phyloP scores from a whole-genome alignment of 2,113 vertebrate genomes.

The Felis chaus region DNA sequence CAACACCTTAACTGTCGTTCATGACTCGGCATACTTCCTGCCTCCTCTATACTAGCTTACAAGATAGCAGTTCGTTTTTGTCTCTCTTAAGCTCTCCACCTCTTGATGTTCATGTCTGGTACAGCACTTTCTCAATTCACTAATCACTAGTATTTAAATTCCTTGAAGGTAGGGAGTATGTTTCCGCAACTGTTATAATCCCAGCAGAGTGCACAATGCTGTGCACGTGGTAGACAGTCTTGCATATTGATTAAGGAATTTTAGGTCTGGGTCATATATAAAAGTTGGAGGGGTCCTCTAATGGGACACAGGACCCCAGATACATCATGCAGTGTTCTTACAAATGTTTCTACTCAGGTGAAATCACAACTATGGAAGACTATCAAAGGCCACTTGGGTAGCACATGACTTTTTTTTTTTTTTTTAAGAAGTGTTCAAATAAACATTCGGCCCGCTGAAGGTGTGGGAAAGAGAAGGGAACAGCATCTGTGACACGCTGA shows the following conservation, averaged over 20 bases:
- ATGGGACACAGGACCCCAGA: neutral
- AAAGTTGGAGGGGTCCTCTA: neutral
- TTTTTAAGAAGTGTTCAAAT: neutral
- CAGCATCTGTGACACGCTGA: neutral
- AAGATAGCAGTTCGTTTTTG: neutral
- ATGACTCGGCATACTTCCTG: neutral
- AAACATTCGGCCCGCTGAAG: neutral
- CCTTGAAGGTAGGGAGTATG: neutral
- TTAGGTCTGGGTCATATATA: neutral
- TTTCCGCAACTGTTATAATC: neutral
- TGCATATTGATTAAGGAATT: neutral
- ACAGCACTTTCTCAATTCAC: neutral
- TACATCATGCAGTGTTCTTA: neutral
- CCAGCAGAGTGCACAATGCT: neutral
- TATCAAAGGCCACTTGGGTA: neutral
- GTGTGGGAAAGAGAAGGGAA: neutral
- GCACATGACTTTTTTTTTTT: neutral
- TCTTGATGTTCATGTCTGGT: neutral
- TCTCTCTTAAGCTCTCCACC: neutral
- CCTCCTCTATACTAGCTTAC: neutral
- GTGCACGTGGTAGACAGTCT: neutral
- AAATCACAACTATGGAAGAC: neutral
- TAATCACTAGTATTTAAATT: neutral
- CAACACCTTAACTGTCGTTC: neutral
- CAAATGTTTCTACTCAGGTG: neutral